Base-by-base conservation (phyloP, 2,888 invertebrate genomes). In the Seira ritae region DNA sequence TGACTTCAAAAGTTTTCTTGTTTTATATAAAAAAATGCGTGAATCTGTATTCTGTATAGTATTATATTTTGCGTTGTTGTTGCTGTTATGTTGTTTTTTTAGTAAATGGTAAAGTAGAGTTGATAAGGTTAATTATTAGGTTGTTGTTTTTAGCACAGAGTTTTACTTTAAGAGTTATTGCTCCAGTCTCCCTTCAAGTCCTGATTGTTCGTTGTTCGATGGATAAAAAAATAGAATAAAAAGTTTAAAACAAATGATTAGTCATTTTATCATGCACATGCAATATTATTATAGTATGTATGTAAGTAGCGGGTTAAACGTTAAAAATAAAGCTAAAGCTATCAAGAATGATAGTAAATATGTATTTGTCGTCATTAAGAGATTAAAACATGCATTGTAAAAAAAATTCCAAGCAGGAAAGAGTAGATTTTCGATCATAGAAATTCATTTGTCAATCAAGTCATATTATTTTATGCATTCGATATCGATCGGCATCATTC, bases 161-260 rank as follows among this genome's bases (percentile, higher is more conserved):
- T n/a, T n/a, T 55, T 55, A 55, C 55, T 55, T 60, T 82, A 82
- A 68, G 82, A 72, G 82, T 82, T 82, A 82, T 82, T 82, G 82
- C 82, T 82, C 82, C 82, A 82, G 82, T 82, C 82, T 82, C 82
- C 82, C 68, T 82, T 82, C 82, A 82, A 82, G 82, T 82, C 82
- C 77, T 68, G 67, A 50, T 50, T 75, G 55, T 20, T 12, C n/a
- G 12, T 55, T 72, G 62, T 62, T 73, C 24, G 62, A 37, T 31
- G 55, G 55, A 55, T 8, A 55, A 55, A n/a, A 20, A 1, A 72
- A 69, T 20, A 37, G 4, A 71, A 23, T 66, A 50, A 73, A 31
- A 31, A 8, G 31, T 31, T 31, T n/a, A n/a, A n/a, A n/a, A 66
- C 22, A 31, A 55, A 55, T 37, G 22, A 74, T 31, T n/a, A 74